Conservation (phyloP, 2,888 invertebrate species). For the Pandemis corylana region DNA sequence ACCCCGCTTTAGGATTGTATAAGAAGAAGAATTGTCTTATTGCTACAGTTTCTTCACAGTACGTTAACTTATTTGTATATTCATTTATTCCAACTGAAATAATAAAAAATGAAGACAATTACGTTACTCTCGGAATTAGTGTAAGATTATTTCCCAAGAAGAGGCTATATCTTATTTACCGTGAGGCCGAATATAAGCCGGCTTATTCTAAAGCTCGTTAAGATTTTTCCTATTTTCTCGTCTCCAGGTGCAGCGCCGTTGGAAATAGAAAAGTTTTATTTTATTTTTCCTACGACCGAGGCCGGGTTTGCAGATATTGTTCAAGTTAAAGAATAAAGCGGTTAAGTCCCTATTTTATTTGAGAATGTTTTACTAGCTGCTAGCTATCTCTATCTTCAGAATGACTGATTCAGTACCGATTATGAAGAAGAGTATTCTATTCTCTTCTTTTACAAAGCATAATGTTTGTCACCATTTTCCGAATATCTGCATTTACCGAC, state of each 20-base stretch:
- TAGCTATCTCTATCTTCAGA: background rate
- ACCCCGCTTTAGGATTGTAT: background rate
- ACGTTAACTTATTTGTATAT: background rate
- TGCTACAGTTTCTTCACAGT: slow-evolving; percentile 4
- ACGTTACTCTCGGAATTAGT: slow-evolving; percentile 27
- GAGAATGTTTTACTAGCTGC: background rate
- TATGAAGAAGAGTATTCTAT: too few species aligned
- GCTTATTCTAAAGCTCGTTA: slow-evolving; percentile 67
- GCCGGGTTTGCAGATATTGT: slow-evolving; percentile 46
- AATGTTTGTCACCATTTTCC: too few species aligned
- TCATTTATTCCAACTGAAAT: slow-evolving; percentile 1
- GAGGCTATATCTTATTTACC: slow-evolving; percentile 60
- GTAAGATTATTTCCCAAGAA: slow-evolving; percentile 53
- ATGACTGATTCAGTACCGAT: too few species aligned
- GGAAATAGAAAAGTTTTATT: slow-evolving; percentile 65
- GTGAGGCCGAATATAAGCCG: slow-evolving; percentile 61
- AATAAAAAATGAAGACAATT: slow-evolving; percentile 4
- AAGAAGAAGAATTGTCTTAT: background rate
- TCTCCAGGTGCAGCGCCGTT: slow-evolving; percentile 60
- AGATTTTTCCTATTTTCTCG: slow-evolving; percentile 63
- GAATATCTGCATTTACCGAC: too few species aligned
- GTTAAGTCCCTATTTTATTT: background rate
- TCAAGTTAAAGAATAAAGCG: slow-evolving; percentile 29
- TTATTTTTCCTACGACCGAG: slow-evolving; percentile 55
- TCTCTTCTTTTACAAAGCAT: too few species aligned